Percentiles rank a stretch among this genome's conserved stretches.
Evolutionary conservation across 2,888 invertebrate species (phyloP).

Genomic region (Hypsopygia costalis): DNA sequence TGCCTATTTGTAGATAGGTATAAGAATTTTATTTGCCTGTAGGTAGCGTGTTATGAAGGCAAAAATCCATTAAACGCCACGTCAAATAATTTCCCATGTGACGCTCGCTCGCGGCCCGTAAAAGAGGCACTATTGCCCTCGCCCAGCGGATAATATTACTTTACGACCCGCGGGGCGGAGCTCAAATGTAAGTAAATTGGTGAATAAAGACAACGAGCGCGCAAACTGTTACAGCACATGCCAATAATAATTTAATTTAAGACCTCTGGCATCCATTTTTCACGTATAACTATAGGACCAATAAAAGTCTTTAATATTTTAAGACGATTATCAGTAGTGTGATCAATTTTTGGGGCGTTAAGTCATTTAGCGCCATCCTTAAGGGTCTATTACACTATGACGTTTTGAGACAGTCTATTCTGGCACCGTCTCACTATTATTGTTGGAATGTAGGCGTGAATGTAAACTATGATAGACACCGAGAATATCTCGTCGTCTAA

Average conservation of each 20-base stretch:
- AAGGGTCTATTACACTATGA: too few species aligned
- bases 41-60: slow-evolving; percentile 78
- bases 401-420: too few species aligned
- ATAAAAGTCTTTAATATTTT: too few species aligned
- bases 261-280: background rate
- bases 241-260: slow-evolving; percentile 17
- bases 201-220: slow-evolving; percentile 70
- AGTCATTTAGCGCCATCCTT: too few species aligned
- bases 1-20: slow-evolving; percentile 37
- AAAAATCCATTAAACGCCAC: slow-evolving; percentile 80
- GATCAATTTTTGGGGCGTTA: too few species aligned
- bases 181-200: slow-evolving; percentile 77
- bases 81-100: slow-evolving; percentile 81
- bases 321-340: too few species aligned
- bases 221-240: slow-evolving; percentile 34
- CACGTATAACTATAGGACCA: too few species aligned
- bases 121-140: slow-evolving; percentile 78
- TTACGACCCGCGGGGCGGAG: slow-evolving; percentile 71
- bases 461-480: too few species aligned
- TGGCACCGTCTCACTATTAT: too few species aligned
- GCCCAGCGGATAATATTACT: slow-evolving; percentile 78
- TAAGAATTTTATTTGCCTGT: slow-evolving; percentile 67
- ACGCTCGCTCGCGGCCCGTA: slow-evolving; percentile 77
- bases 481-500: too few species aligned
- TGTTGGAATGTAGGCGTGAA: too few species aligned